Conservation (phyloP, 2,113 vertebrate species). For the Butorides virescens region DNA sequence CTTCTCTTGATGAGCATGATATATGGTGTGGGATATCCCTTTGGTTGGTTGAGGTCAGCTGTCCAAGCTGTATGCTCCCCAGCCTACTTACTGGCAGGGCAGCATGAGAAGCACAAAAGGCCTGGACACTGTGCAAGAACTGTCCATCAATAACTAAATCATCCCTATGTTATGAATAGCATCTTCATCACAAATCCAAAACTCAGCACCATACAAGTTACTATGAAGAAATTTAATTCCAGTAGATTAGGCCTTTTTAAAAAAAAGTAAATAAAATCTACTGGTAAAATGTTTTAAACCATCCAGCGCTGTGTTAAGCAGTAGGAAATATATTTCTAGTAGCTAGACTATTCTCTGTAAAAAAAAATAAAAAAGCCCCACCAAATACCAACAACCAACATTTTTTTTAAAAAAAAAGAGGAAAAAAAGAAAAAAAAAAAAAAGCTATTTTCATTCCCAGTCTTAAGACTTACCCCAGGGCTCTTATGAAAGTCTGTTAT, state of each 20-base stretch:
- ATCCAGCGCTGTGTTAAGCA: not conserved
- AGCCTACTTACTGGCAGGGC: not conserved
- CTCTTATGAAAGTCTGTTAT: not conserved
- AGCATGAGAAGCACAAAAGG: not conserved
- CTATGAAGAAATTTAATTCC: not conserved
- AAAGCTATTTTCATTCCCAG: not conserved
- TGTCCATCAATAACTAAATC: not conserved
- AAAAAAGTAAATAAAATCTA: not conserved
- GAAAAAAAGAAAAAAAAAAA: too few relatives aligned
- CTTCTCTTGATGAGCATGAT: not conserved
- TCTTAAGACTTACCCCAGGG: not conserved
- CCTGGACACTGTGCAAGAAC: not conserved
- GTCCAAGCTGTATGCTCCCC: not conserved
- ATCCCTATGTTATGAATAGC: accelerated
- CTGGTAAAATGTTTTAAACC: not conserved
- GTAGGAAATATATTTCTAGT: not conserved
- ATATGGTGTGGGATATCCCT: not conserved
- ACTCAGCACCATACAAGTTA: accelerated
- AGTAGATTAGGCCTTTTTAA: not conserved
- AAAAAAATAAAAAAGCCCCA: not conserved
- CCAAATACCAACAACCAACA: not conserved
- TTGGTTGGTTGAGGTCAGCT: not conserved
- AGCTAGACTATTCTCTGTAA: not conserved
- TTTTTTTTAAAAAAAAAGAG: too few relatives aligned
- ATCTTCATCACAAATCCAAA: not conserved